Base-by-base conservation (phyloP, 2,888 invertebrate species). In the Dioctria rufipes region DNA sequence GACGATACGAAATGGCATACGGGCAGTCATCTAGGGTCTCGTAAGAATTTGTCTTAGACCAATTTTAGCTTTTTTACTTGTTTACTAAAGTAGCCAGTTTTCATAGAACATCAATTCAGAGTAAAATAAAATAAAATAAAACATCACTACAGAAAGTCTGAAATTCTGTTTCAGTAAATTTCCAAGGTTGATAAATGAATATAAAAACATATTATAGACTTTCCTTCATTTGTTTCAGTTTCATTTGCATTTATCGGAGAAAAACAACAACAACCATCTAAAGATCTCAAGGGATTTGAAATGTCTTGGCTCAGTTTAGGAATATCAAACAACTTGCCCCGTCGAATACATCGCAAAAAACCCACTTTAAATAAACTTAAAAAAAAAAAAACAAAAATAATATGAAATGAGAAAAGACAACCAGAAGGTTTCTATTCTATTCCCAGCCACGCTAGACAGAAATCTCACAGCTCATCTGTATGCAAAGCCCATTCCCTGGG, bases 401-500 rank as follows among this genome's bases (percentile, higher is more conserved):
- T 42, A 61, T 46, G 77, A 54, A 43, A 63, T 5, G 40, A 77
- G 49, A 46, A 77, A 43, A 77, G 63, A 77, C 49, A 77, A 37
- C 63, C 61, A 63, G 49, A 77, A 46, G 77, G 37, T 49, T 66
- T 43, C 63, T 37, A 63, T 66, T 37, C 63, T 37, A 63, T 66
- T 37, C 46, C 9, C 51, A 3, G 49, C 37, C 69, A 69, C 43
- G 67, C 58, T 39, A 42, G 25, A 39, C 46, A 46, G 39, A 46
- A 51, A 58, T 80, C 61, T 80, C 63, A 13, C 46, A 80, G 73
- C 80, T 80, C 80, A 80, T 80, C 75, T 73, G 80, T 80, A 80
- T 80, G 80, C 80, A 58, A 71, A 66, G 43, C 42, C 40, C 39
- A 75, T 80, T 65, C 75, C 13, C 51, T 54, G 75, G 51, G 42